These are phyloP conservation scores for Ammodramus savannarum DNA, from an alignment of 2,113 vertebrate species.

Conservation along the genomic window DNA sequence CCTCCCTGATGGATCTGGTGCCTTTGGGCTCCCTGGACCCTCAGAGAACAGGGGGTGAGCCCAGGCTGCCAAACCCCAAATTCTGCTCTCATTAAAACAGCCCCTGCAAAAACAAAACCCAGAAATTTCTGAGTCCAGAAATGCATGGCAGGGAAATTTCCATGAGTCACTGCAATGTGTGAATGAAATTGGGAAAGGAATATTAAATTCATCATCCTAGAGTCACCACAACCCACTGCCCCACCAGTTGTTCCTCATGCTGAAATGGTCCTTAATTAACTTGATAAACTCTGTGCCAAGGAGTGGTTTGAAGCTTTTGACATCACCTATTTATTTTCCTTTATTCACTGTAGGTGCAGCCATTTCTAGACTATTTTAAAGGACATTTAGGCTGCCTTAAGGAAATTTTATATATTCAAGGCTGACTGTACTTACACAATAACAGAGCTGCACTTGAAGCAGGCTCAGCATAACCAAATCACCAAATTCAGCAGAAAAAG, in stretches of 20 bases:
- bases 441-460: not conserved
- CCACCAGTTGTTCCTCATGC: not conserved
- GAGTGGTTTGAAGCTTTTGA: not conserved
- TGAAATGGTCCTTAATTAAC: not conserved
- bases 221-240: not conserved
- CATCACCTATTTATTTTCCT: not conserved
- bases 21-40: not conserved
- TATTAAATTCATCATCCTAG: fast-evolving
- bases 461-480: not conserved
- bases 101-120: not conserved
- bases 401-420: not conserved
- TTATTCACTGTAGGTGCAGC: not conserved
- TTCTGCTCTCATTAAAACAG: not conserved
- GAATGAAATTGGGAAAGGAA: not conserved
- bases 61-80: not conserved
- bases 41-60: not conserved
- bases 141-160: fast-evolving
- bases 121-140: not conserved
- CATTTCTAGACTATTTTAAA: not conserved
- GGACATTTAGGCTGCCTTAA: not conserved
- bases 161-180: not conserved
- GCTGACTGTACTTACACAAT: not conserved
- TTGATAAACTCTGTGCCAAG: not conserved
- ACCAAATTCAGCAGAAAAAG: not conserved
- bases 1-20: fast-evolving